Evolutionary conservation across 37 sponge, comb jelly and placozoan genomes (phyloP), one percentile per base, ranked within the genome.

Genomic region (Lycopodina hypogea): DNA sequence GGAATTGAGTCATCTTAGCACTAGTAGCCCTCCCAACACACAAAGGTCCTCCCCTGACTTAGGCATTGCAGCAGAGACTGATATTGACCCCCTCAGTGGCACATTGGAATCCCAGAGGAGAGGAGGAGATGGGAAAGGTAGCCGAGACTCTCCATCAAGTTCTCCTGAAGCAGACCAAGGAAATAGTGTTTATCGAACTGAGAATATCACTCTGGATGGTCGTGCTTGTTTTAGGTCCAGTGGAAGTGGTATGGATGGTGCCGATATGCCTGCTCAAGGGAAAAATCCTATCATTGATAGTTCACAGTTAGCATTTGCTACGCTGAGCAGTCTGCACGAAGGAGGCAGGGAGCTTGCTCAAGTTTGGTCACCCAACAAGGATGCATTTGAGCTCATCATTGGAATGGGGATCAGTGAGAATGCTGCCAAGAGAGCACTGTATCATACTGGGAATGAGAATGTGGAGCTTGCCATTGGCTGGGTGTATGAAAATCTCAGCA

Each of bases 331-430:
- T 51, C 57, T 75, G 1, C 77, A 76, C 35, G 71, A 56, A 29
- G 66, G 52, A 17, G 6, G 35, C 18, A 22, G 62, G 36, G 57
- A 59, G 14, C 35, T 22, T 17, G 19, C 30, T 55, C 8, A 33
- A 23, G 65, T 30, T 22, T 83, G 75, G 79, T n/a, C 42, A 65
- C 73, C 81, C 0, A 81, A 85, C 37, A 60, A 64, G 48, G 78
- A 78, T 14, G 39, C 58, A 11, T 55, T 85, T 30, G 77, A 91
- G 50, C 63, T 87, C 32, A 59, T 91, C 24, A 39, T 75, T 24
- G 84, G 79, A 11, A 91, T 91, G 92, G 92, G 92, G 11, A 83
- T 91, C 29, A 78, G 77, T 30, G 88, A 87, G 39, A 87, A 91
- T 76, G 88, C 92, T 22, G 84, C 88, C 17, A 78, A 51, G 37